These are phyloP conservation scores for Callaeas wilsoni DNA, from an alignment of 2,113 vertebrate genomes.

Conservation along the genomic window DNA sequence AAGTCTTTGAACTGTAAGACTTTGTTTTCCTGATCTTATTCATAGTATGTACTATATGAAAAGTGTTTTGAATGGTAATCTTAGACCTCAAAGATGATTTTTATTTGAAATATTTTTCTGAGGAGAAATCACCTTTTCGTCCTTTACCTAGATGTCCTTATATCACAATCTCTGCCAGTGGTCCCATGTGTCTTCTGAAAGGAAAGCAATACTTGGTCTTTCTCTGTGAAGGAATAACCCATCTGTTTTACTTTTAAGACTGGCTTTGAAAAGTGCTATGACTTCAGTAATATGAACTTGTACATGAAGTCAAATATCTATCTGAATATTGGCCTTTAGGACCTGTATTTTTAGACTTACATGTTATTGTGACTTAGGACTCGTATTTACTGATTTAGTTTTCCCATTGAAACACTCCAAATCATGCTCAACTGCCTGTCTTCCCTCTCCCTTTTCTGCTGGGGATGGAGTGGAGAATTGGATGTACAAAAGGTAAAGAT, in stretches of 20 bases:
- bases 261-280: not conserved
- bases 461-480: not conserved
- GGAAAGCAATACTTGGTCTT: not conserved
- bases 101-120: not conserved
- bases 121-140: not conserved
- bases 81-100: not conserved
- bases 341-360: not conserved
- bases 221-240: not conserved
- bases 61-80: not conserved
- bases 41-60: not conserved
- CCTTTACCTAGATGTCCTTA: not conserved
- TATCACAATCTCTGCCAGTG: not conserved
- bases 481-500: not conserved
- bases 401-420: not conserved
- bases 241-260: not conserved
- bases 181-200: not conserved
- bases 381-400: fast-evolving
- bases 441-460: not conserved
- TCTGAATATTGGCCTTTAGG: not conserved
- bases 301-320: not conserved
- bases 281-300: not conserved
- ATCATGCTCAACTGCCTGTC: not conserved
- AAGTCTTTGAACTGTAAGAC: not conserved
- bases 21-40: not conserved
- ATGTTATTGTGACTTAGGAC: not conserved